Conservation (phyloP, 2,797 vertebrate genomes). For the Enteromius afrohamiltoni region DNA sequence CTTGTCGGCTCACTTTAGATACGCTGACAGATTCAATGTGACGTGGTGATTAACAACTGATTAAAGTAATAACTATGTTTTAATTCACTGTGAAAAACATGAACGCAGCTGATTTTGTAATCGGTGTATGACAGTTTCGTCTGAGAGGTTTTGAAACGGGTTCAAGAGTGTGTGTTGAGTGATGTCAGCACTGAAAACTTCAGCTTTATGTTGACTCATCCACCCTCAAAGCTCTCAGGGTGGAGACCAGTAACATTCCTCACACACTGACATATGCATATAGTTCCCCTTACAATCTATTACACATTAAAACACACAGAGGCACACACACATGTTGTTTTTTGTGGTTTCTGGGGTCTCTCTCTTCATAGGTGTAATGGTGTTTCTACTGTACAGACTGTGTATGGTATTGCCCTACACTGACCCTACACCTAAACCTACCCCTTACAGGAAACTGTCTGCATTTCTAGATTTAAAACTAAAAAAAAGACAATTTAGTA, state of each 20-base stretch:
- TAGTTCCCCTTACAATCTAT: not conserved
- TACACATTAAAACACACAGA: not conserved
- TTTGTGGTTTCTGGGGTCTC: too few relatives aligned
- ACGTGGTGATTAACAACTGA: not conserved
- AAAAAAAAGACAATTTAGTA: too few relatives aligned
- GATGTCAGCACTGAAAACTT: conserved; percentile 36
- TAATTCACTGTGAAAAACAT: too few relatives aligned
- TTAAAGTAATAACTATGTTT: not conserved
- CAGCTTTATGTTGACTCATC: conserved; percentile 12
- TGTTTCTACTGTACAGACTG: too few relatives aligned
- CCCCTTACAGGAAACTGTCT: too few relatives aligned
- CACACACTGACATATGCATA: conserved; percentile 14
- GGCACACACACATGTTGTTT: too few relatives aligned
- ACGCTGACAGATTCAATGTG: conserved; percentile 35
- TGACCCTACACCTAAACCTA: too few relatives aligned
- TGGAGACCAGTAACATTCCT: conserved; percentile 54
- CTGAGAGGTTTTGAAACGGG: not conserved
- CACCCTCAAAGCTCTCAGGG: conserved; percentile 24
- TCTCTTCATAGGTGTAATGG: too few relatives aligned
- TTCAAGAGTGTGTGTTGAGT: conserved; percentile 13
- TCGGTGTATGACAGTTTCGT: not conserved
- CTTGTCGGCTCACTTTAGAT: not conserved
- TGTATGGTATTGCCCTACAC: too few relatives aligned
- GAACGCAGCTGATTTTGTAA: not conserved
- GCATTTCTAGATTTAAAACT: too few relatives aligned